A percentile compares a stretch with the other conserved stretches of the same genome.
These are phyloP conservation scores for Matsumyia berberina DNA, from an alignment of 2,888 invertebrate species.

Conservation along the genomic window DNA sequence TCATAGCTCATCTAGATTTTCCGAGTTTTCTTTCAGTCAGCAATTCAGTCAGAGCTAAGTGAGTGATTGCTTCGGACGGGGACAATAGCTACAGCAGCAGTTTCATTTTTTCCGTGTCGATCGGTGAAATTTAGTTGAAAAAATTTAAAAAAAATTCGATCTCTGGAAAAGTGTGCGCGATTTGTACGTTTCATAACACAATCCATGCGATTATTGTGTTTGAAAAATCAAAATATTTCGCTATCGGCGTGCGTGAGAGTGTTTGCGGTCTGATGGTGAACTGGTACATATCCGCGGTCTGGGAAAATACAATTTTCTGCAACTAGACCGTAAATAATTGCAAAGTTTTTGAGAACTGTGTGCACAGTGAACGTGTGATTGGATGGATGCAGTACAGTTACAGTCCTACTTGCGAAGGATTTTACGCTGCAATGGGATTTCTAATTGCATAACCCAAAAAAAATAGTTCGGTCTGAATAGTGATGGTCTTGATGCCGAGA, in stretches of 20 bases:
- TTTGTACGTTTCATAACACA: constrained; percentile 31
- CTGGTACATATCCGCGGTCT: background rate
- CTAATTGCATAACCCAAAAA: constrained; percentile 58
- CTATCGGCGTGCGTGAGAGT: constrained; percentile 18
- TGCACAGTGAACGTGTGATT: constrained; percentile 12
- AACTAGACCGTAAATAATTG: constrained; percentile 64
- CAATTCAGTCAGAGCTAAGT: constrained; percentile 70
- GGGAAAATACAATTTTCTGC: constrained; percentile 28
- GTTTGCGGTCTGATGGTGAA: background rate
- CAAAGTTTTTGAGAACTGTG: constrained; percentile 25
- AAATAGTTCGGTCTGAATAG: constrained; percentile 23
- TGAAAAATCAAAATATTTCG: constrained; percentile 4
- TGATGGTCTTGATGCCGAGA: constrained; percentile 41
- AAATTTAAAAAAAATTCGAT: constrained; percentile 13
- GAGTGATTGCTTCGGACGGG: constrained; percentile 72
- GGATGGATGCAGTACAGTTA: background rate
- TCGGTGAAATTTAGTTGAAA: constrained; percentile 38
- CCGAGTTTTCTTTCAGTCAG: constrained; percentile 65
- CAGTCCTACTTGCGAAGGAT: constrained; percentile 2
- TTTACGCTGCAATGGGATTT: constrained; percentile 34
- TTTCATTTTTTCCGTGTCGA: constrained; percentile 13
- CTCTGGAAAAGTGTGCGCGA: constrained; percentile 39
- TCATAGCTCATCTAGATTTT: constrained; percentile 59
- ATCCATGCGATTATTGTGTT: constrained; percentile 21
- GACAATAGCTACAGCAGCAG: constrained; percentile 45